These are phyloP conservation scores for Burhinus bistriatus DNA, from an alignment of 2,113 vertebrate genomes.

Conservation along the genomic window DNA sequence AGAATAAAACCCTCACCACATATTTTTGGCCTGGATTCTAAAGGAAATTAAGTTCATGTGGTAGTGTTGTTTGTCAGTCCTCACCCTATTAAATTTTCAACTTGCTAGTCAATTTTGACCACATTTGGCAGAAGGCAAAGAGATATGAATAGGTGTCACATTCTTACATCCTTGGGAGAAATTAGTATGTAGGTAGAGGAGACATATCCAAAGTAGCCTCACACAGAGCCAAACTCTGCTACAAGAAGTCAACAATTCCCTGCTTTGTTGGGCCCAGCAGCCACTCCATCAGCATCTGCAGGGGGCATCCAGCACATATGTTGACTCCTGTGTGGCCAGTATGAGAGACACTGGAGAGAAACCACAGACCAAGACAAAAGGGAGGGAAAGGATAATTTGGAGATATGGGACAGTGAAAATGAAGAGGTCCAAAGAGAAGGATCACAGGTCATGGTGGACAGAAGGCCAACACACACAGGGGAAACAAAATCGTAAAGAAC, in stretches of 20 bases:
- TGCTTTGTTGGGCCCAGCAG: neutral
- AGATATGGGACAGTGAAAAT: neutral
- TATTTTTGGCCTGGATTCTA: neutral
- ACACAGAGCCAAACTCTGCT: neutral
- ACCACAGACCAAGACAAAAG: neutral
- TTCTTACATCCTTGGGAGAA: neutral
- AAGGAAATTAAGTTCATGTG: neutral
- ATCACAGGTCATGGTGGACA: neutral
- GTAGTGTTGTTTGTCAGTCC: neutral
- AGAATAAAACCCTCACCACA: neutral
- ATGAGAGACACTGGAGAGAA: neutral
- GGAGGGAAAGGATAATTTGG: neutral
- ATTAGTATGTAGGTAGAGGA: neutral
- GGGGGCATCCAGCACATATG: accelerated
- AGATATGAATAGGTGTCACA: neutral
- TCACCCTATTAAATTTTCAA: neutral
- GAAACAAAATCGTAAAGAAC: neutral
- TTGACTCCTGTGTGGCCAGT: neutral
- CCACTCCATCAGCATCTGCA: neutral
- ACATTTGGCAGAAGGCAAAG: neutral
- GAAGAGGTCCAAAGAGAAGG: neutral
- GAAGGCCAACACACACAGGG: neutral
- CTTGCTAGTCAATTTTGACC: neutral
- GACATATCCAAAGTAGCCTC: neutral
- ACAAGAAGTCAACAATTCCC: neutral